A percentile compares a stretch with the other conserved stretches of the same genome.
These are phyloP conservation scores for Odontocolon sp. DNA, from an alignment of 2,888 invertebrate genomes.

Conservation along the genomic window DNA sequence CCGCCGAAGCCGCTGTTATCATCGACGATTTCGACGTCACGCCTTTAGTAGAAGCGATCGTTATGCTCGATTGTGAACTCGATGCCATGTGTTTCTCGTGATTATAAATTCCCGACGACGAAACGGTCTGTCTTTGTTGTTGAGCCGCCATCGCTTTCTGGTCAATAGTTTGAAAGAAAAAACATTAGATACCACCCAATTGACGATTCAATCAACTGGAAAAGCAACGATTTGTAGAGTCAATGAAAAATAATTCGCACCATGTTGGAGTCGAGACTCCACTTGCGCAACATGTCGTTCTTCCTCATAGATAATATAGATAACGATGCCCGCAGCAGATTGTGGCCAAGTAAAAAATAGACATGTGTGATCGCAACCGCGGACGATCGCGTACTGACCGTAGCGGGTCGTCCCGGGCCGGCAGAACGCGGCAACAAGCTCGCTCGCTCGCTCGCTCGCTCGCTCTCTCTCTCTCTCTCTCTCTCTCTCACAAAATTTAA, in stretches of 20 bases:
- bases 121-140: constrained; percentile 91
- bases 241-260: constrained; percentile 53
- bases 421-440: no score
- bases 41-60: constrained; percentile 89
- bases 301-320: constrained; percentile 48
- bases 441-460: no score
- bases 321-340: constrained; percentile 21
- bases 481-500: no score
- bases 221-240: background rate
- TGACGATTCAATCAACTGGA: background rate
- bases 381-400: constrained; percentile 45
- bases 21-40: constrained; percentile 82
- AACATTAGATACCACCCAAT: no score
- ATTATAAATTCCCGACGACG: constrained; percentile 90
- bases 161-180: background rate
- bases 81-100: constrained; percentile 90
- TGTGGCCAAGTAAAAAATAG: background rate
- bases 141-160: constrained; percentile 84
- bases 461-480: no score
- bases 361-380: constrained; percentile 88
- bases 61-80: constrained; percentile 89
- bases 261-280: constrained; percentile 74
- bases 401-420: background rate
- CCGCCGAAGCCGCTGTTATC: constrained; percentile 81
- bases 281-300: constrained; percentile 68